phyloP scores from a whole-genome alignment of 2,113 vertebrate species.

The Cebidichthys violaceus region DNA sequence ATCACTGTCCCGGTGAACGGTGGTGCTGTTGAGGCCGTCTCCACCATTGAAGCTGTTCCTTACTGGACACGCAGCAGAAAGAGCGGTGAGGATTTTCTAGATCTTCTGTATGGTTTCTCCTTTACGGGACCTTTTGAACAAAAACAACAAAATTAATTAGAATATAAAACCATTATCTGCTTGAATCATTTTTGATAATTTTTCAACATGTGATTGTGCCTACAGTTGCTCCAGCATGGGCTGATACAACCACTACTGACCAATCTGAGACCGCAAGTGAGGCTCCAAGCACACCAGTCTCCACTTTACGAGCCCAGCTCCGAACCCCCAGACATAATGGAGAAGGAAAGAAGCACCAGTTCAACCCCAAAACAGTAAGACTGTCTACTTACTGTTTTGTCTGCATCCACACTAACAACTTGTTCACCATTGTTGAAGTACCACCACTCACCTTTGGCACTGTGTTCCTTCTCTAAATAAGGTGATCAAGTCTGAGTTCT shows the following conservation, averaged over 20 bases:
- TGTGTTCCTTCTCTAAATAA: constrained; percentile 49
- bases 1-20: constrained; percentile 90
- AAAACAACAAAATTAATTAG: not conserved
- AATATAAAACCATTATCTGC: not conserved
- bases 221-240: constrained; percentile 47
- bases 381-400: not conserved
- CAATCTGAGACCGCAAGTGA: constrained; percentile 74
- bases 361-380: constrained; percentile 90
- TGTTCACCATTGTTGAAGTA: not conserved
- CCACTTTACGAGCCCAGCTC: constrained; percentile 36
- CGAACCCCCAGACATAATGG: constrained; percentile 78
- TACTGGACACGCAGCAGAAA: constrained; percentile 82
- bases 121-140: not conserved
- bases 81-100: constrained; percentile 79
- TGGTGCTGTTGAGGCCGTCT: constrained; percentile 90
- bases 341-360: constrained; percentile 88
- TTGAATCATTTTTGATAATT: constrained; percentile 18
- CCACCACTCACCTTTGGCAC: not conserved
- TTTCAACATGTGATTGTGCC: not conserved
- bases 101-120: not conserved
- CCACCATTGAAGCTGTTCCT: constrained; percentile 91
- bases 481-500: constrained; percentile 95
- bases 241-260: constrained; percentile 84
- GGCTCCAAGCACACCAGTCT: constrained; percentile 74
- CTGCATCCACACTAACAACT: not conserved